These are phyloP conservation scores for Cheiracanthium punctorium DNA, from an alignment of 2,888 invertebrate species.

Conservation along the genomic window DNA sequence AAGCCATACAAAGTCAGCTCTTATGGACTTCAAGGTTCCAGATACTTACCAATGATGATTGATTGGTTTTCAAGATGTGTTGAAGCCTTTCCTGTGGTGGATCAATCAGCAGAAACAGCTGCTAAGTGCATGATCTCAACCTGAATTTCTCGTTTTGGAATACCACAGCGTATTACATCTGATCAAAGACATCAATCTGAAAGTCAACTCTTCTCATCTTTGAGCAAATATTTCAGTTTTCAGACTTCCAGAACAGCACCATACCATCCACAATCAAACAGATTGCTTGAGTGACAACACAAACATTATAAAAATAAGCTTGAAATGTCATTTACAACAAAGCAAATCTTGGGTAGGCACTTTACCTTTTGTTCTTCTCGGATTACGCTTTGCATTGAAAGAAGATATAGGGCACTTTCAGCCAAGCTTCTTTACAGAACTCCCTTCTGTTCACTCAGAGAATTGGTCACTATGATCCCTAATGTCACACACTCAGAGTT, in stretches of 20 bases:
- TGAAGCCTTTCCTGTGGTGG: too few species aligned
- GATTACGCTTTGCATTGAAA: constrained; percentile 21
- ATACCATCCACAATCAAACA: too few species aligned
- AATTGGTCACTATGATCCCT: constrained; percentile 14
- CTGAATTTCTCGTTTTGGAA: constrained; percentile 72
- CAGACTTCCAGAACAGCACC: too few species aligned
- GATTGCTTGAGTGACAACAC: constrained; percentile 10
- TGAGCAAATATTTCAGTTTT: too few species aligned
- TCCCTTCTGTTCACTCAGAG: constrained; percentile 16
- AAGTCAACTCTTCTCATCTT: too few species aligned
- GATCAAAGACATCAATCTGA: too few species aligned
- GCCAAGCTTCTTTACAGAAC: constrained; percentile 19
- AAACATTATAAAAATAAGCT: constrained; percentile 18
- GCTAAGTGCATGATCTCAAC: constrained; percentile 64
- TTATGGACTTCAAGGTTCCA: constrained; percentile 31
- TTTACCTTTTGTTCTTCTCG: too few species aligned
- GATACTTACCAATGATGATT: constrained; percentile 19
- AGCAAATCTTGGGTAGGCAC: too few species aligned
- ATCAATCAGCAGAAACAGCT: constrained; percentile 47
- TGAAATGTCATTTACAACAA: constrained; percentile 17
- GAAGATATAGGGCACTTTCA: constrained; percentile 23
- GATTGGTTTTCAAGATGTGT: constrained; percentile 69
- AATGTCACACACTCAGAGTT: constrained; percentile 17
- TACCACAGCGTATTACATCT: too few species aligned
- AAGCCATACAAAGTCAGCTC: constrained; percentile 20